Evolutionary conservation across 2,113 vertebrate genomes (phyloP).

Genomic region (Hemichromis elongatus): DNA sequence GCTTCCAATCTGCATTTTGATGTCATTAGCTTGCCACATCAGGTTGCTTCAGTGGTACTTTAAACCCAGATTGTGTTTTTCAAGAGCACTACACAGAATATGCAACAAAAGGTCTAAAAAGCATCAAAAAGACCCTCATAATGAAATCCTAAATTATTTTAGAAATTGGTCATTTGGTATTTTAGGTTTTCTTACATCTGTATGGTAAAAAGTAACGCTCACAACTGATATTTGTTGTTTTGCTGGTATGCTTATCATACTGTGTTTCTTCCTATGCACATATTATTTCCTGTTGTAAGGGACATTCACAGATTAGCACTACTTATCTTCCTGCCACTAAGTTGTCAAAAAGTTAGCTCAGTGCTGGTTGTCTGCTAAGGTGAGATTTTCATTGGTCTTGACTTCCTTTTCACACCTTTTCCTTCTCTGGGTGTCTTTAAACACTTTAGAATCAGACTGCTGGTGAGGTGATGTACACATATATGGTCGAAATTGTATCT

Average conservation of each 20-base stretch:
- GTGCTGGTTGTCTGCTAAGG: not conserved
- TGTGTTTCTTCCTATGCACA: not conserved
- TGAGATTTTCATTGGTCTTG: not conserved
- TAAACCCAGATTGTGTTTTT: constrained; percentile 66
- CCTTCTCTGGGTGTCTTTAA: not conserved
- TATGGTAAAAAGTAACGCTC: not conserved
- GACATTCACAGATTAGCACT: not conserved
- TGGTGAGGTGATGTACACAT: not conserved
- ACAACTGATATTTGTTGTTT: constrained; percentile 3
- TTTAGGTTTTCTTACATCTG: not conserved
- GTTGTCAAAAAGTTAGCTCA: not conserved
- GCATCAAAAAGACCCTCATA: constrained; percentile 20
- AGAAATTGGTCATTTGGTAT: constrained; percentile 20
- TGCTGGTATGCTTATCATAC: not conserved
- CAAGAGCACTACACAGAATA: constrained; percentile 61
- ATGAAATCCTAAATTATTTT: constrained; percentile 50
- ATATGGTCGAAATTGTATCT: too few relatives aligned
- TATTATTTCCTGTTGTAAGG: not conserved
- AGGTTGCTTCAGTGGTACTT: constrained; percentile 54
- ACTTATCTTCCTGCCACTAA: not conserved
- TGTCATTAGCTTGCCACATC: constrained; percentile 68
- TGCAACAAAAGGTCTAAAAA: constrained; percentile 52
- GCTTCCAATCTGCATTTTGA: constrained; percentile 71
- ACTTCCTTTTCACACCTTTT: not conserved
- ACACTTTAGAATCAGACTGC: not conserved